These are phyloP conservation scores for Agapetus fuscipes DNA, from an alignment of 2,888 invertebrate genomes.

Conservation along the genomic window DNA sequence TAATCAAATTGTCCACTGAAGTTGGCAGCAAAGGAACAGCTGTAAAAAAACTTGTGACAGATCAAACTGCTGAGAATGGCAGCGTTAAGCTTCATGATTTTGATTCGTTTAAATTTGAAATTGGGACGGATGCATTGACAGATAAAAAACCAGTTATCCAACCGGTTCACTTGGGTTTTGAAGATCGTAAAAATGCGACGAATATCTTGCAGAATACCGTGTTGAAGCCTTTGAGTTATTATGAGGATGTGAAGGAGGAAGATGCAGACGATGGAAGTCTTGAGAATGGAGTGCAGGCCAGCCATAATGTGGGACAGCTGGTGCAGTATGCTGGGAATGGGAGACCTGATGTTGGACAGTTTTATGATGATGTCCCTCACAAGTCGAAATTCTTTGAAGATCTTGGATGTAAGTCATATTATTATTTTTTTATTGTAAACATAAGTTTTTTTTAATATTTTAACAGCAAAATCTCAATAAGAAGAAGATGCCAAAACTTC, in stretches of 20 bases:
- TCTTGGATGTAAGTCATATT: slow-evolving; percentile 52
- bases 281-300: slow-evolving; percentile 1
- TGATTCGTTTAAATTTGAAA: slow-evolving; percentile 4
- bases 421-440: slow-evolving; percentile 1
- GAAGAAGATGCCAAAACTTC: too few species aligned
- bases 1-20: slow-evolving; percentile 6
- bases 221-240: slow-evolving; percentile 8
- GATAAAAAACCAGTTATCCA: slow-evolving; percentile 2
- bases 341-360: slow-evolving; percentile 18
- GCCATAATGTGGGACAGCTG: neutral
- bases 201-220: too few species aligned
- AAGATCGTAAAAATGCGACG: too few species aligned
- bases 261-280: slow-evolving; percentile 3
- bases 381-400: slow-evolving; percentile 61
- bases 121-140: neutral
- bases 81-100: slow-evolving; percentile 6
- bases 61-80: too few species aligned
- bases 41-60: slow-evolving; percentile 2
- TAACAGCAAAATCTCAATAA: too few species aligned
- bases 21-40: neutral
- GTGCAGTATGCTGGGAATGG: neutral
- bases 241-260: slow-evolving; percentile 2
- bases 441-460: neutral
- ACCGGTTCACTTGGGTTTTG: neutral
- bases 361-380: slow-evolving; percentile 22